These are phyloP conservation scores for Oophaga sylvatica DNA, from an alignment of 2,797 vertebrate species.

Conservation along the genomic window DNA sequence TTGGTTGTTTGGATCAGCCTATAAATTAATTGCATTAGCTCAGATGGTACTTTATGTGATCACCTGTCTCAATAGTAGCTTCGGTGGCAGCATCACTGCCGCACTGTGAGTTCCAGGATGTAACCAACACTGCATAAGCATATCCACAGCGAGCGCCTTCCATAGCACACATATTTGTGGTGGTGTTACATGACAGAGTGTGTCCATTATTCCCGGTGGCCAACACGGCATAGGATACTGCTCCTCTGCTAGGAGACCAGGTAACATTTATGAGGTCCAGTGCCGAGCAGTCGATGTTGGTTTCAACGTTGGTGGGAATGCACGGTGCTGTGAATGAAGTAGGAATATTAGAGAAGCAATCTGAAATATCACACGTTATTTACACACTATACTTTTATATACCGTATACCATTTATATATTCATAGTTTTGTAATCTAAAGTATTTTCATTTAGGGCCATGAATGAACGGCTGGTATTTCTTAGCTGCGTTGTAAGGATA, in stretches of 20 bases:
- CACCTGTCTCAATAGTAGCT: constrained; percentile 70
- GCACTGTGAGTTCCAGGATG: constrained; percentile 69
- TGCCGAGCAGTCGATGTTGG: constrained; percentile 69
- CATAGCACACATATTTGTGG: constrained; percentile 69
- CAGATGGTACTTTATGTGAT: neutral
- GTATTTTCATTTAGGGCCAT: no score
- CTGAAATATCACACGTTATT: neutral
- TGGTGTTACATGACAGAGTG: constrained; percentile 66
- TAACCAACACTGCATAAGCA: constrained; percentile 73
- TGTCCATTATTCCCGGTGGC: constrained; percentile 70
- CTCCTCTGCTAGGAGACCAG: constrained; percentile 74
- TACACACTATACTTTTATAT: no score
- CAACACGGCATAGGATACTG: constrained; percentile 74
- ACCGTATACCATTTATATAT: no score
- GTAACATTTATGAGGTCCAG: constrained; percentile 69
- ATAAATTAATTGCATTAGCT: neutral
- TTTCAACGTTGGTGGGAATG: constrained; percentile 67
- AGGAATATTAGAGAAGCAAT: neutral
- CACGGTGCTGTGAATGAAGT: constrained; percentile 73
- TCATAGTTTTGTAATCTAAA: no score
- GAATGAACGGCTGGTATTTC: no score
- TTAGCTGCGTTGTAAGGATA: no score
- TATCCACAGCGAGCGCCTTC: constrained; percentile 71
- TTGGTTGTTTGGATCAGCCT: neutral
- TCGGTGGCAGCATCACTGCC: constrained; percentile 63